These are phyloP conservation scores for Drosophila planitibia DNA, from an alignment of 2,888 invertebrate genomes.

Conservation along the genomic window DNA sequence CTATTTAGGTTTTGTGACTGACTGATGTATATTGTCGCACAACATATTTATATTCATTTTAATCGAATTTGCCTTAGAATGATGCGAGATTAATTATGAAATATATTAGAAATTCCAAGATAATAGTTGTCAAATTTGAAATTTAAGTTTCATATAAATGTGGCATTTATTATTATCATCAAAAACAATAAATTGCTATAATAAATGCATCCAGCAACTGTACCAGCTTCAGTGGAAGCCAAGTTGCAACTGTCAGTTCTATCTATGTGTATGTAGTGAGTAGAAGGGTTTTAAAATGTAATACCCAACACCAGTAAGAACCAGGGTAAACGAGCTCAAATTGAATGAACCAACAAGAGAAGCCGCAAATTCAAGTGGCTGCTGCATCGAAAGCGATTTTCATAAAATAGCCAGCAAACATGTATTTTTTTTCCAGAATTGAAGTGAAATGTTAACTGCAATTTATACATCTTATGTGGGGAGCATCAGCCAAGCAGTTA, in stretches of 20 bases:
- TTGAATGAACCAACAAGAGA: conserved; percentile 6
- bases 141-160: neutral
- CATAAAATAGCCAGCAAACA: conserved; percentile 39
- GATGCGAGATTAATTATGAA: neutral
- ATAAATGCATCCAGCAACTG: neutral
- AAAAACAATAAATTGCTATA: neutral
- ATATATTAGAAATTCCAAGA: neutral
- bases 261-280: neutral
- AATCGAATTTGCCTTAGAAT: too few relatives aligned
- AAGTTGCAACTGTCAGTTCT: neutral
- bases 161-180: neutral
- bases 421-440: neutral
- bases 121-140: neutral
- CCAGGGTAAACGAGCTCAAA: conserved; percentile 10
- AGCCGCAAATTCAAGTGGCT: conserved; percentile 31
- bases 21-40: too few relatives aligned
- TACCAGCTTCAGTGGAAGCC: neutral
- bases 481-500: conserved; percentile 1
- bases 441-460: conserved; percentile 48
- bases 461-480: conserved; percentile 36
- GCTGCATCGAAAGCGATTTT: conserved; percentile 30
- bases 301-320: neutral
- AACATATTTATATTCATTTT: too few relatives aligned
- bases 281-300: neutral
- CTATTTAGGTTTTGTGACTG: too few relatives aligned